Evolutionary conservation across 2,797 vertebrate species (phyloP).

Genomic region (Sebastes minor): DNA sequence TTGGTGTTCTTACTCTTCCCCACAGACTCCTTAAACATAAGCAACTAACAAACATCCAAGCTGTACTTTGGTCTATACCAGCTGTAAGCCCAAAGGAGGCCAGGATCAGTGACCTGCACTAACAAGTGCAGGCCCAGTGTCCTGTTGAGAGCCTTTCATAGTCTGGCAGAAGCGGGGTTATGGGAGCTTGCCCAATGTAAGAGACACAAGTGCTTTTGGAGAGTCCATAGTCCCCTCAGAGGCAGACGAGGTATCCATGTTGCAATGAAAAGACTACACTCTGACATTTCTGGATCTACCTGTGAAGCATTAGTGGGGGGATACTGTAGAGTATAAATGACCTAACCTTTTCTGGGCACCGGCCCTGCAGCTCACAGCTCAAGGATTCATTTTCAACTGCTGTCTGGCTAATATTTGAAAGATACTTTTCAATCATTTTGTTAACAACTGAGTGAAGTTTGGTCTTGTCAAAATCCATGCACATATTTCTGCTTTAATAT

Average conservation of each 20-base stretch:
- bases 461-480: background rate
- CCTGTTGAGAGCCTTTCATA: conserved; percentile 57
- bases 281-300: conserved; percentile 29
- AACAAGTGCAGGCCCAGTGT: conserved; percentile 49
- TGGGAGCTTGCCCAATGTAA: conserved; percentile 32
- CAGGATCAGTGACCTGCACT: conserved; percentile 54
- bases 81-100: conserved; percentile 42
- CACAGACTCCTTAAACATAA: conserved; percentile 37
- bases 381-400: conserved; percentile 11
- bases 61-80: conserved; percentile 30
- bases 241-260: conserved; percentile 27
- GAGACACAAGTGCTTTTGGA: conserved; percentile 47
- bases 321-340: conserved; percentile 15
- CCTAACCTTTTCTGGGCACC: conserved; percentile 21
- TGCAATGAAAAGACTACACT: conserved; percentile 44
- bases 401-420: background rate
- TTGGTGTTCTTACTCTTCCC: conserved; percentile 7
- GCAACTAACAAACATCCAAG: conserved; percentile 36
- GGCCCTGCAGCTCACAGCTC: background rate
- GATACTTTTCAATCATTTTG: background rate
- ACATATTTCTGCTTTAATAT: background rate
- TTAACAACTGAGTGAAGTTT: background rate
- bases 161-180: conserved; percentile 29
- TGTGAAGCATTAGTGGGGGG: conserved; percentile 27
- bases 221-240: conserved; percentile 38